Percentiles rank a stretch among this genome's conserved stretches.
These are phyloP conservation scores for Drosophila azteca DNA, from an alignment of 1,140 invertebrate genomes.

Conservation along the genomic window DNA sequence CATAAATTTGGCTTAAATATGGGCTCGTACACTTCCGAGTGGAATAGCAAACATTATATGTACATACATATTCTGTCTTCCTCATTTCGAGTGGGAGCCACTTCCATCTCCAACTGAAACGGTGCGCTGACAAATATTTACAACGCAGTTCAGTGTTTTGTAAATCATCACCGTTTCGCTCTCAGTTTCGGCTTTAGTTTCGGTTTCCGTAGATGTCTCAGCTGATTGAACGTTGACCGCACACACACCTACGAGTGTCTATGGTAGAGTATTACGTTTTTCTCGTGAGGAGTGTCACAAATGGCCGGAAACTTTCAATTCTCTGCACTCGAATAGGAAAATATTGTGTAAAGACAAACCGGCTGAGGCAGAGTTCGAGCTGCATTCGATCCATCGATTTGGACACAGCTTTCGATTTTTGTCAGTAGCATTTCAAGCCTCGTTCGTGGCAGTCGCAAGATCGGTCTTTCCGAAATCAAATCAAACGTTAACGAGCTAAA, in stretches of 20 bases:
- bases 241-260: neutral
- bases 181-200: slow-evolving; percentile 11
- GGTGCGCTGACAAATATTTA: slow-evolving; percentile 1
- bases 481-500: neutral
- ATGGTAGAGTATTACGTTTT: too few relatives aligned
- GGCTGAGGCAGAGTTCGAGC: slow-evolving; percentile 31
- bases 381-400: slow-evolving; percentile 16
- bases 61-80: slow-evolving; percentile 6
- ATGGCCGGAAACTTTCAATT: slow-evolving; percentile 78
- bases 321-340: slow-evolving; percentile 38
- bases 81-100: neutral
- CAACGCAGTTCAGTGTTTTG: slow-evolving; percentile 8
- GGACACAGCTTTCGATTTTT: slow-evolving; percentile 39
- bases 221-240: slow-evolving; percentile 62
- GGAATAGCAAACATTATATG: neutral
- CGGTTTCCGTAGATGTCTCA: neutral
- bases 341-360: slow-evolving; percentile 58
- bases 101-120: slow-evolving; percentile 18
- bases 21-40: slow-evolving; percentile 13
- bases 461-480: neutral
- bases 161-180: slow-evolving; percentile 10
- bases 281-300: slow-evolving; percentile 30
- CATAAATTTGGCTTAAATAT: too few relatives aligned
- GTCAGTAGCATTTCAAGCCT: slow-evolving; percentile 63
- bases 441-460: slow-evolving; percentile 30